Conservation (phyloP, 2,113 vertebrate species). For the Delphinus delphis region DNA sequence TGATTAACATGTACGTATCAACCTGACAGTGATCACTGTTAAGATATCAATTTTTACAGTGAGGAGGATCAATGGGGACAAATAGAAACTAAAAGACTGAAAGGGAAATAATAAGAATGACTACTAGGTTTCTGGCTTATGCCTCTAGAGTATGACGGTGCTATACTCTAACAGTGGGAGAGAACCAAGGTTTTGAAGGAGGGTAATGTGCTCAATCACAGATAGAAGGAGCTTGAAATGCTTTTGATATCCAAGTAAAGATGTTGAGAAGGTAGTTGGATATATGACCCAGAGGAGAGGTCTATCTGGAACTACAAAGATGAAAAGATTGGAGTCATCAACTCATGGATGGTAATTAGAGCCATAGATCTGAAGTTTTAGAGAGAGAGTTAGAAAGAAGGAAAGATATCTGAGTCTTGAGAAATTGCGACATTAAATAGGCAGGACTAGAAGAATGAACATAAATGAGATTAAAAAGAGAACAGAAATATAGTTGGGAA, state of each 20-base stretch:
- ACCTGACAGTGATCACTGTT: not conserved
- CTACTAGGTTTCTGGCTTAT: not conserved
- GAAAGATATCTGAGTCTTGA: not conserved
- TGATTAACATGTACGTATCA: not conserved
- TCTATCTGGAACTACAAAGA: not conserved
- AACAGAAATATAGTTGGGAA: not conserved
- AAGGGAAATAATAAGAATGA: not conserved
- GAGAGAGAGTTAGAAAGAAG: not conserved
- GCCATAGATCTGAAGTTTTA: not conserved
- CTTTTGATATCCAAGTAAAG: not conserved
- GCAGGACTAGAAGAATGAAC: not conserved
- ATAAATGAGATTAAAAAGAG: not conserved
- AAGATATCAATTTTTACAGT: not conserved
- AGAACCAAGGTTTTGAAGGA: not conserved
- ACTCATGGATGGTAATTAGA: not conserved
- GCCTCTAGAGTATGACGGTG: not conserved
- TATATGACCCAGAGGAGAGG: not conserved
- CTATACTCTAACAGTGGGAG: not conserved
- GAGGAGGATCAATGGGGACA: not conserved
- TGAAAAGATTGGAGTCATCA: not conserved
- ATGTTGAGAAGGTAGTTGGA: not conserved
- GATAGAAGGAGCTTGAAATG: not conserved
- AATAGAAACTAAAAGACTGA: not conserved
- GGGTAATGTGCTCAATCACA: not conserved
- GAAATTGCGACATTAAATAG: not conserved